phyloP scores from a whole-genome alignment of 2,113 vertebrate species.

The Bufo bufo region DNA sequence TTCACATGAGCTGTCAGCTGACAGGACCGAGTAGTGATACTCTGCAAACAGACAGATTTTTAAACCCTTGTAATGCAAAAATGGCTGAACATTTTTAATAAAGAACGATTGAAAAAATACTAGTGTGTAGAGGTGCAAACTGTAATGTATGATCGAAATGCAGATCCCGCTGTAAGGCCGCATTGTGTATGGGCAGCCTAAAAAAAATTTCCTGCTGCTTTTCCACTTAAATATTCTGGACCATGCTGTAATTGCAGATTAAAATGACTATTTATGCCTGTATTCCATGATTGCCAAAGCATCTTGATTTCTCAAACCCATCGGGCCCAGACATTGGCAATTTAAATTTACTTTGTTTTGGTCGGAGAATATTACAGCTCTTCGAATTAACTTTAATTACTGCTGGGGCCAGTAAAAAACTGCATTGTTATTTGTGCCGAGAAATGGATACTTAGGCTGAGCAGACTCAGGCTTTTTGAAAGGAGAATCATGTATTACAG shows the following conservation, averaged over 20 bases:
- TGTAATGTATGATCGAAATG: too few relatives aligned
- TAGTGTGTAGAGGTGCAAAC: too few relatives aligned
- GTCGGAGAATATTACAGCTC: background rate
- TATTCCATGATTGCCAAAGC: background rate
- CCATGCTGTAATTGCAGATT: background rate
- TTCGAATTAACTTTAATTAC: background rate
- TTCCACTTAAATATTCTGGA: background rate
- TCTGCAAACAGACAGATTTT: too few relatives aligned
- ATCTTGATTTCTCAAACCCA: background rate
- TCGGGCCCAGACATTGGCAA: background rate
- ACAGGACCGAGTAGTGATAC: too few relatives aligned
- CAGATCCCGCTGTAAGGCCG: too few relatives aligned
- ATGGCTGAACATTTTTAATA: too few relatives aligned
- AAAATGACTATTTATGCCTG: background rate
- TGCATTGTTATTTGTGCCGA: background rate
- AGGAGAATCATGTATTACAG: background rate
- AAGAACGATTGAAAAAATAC: too few relatives aligned
- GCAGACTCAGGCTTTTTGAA: background rate
- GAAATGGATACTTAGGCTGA: slow-evolving; percentile 2
- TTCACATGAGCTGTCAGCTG: too few relatives aligned
- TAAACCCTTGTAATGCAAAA: too few relatives aligned
- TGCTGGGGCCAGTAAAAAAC: background rate
- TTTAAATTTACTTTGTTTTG: background rate
- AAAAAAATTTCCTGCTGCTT: background rate
- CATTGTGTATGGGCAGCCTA: too few relatives aligned